Evolutionary conservation across 2,888 invertebrate genomes (phyloP).

Genomic region (Unio delphinus): DNA sequence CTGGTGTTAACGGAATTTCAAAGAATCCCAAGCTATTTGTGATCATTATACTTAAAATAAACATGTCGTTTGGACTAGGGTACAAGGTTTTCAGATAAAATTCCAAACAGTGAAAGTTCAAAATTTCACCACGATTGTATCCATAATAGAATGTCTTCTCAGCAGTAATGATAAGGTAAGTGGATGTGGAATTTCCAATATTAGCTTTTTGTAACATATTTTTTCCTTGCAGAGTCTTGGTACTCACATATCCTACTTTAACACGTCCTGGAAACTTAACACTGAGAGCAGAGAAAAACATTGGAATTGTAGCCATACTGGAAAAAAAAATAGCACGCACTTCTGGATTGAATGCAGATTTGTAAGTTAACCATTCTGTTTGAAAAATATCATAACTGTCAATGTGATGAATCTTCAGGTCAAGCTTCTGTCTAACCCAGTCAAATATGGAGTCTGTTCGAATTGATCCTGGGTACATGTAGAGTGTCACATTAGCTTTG

Average conservation of each 20-base stretch:
- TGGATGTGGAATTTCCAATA: constrained; percentile 48
- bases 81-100: constrained; percentile 72
- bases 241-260: constrained; percentile 70
- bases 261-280: constrained; percentile 75
- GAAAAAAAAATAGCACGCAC: constrained; percentile 72
- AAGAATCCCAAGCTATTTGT: constrained; percentile 72
- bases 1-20: constrained; percentile 70
- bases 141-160: constrained; percentile 72
- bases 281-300: constrained; percentile 74
- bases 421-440: constrained; percentile 73
- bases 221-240: constrained; percentile 38
- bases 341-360: constrained; percentile 49
- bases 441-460: constrained; percentile 68
- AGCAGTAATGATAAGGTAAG: constrained; percentile 72
- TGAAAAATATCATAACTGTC: constrained; percentile 61
- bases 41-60: constrained; percentile 72
- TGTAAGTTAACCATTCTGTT: constrained; percentile 65
- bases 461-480: constrained; percentile 66
- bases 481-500: constrained; percentile 72
- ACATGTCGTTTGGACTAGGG: constrained; percentile 75
- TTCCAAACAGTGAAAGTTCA: constrained; percentile 72
- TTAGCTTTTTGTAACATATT: constrained; percentile 38
- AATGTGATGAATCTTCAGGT: constrained; percentile 69
- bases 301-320: constrained; percentile 71
- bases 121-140: constrained; percentile 68